phyloP scores from a whole-genome alignment of 1,140 invertebrate species.

The Trigoniulus corallinus region DNA sequence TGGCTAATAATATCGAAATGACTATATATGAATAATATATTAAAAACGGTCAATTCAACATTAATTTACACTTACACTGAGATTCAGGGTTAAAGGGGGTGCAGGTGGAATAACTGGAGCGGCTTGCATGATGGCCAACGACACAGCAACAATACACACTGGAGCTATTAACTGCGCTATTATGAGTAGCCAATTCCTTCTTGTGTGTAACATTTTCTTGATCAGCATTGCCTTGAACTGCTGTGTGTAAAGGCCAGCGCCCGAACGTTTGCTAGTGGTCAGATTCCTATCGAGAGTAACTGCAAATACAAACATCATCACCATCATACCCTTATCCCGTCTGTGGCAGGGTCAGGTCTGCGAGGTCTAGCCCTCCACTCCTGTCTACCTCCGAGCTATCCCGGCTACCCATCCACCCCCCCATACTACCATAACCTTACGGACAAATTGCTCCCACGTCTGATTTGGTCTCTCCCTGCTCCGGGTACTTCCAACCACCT shows the following conservation, averaged over 20 bases:
- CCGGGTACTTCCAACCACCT: too few relatives aligned
- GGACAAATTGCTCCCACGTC: too few relatives aligned
- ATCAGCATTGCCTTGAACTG: conserved; percentile 25
- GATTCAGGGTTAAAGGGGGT: conserved; percentile 13
- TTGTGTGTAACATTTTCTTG: conserved; percentile 21
- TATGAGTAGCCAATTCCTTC: conserved; percentile 19
- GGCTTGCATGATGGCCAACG: conserved; percentile 15
- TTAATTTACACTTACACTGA: conserved; percentile 14
- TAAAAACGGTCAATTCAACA: conserved; percentile 8
- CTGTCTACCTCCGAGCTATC: too few relatives aligned
- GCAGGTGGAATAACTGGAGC: conserved; percentile 17
- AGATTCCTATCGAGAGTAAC: too few relatives aligned
- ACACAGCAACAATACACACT: conserved; percentile 17
- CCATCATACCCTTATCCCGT: too few relatives aligned
- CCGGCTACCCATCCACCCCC: too few relatives aligned
- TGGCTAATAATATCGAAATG: conserved; percentile 4
- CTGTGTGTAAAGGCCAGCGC: conserved; percentile 19
- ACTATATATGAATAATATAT: conserved; percentile 6
- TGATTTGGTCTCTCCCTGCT: too few relatives aligned
- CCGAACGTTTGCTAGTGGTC: too few relatives aligned
- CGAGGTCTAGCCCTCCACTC: too few relatives aligned
- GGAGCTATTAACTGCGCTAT: conserved; percentile 17
- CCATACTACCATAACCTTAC: too few relatives aligned
- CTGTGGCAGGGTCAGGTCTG: too few relatives aligned
- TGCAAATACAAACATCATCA: too few relatives aligned